Evolutionary conservation across 2,888 invertebrate genomes (phyloP).

Genomic region (Pyrocoelia pectoralis): DNA sequence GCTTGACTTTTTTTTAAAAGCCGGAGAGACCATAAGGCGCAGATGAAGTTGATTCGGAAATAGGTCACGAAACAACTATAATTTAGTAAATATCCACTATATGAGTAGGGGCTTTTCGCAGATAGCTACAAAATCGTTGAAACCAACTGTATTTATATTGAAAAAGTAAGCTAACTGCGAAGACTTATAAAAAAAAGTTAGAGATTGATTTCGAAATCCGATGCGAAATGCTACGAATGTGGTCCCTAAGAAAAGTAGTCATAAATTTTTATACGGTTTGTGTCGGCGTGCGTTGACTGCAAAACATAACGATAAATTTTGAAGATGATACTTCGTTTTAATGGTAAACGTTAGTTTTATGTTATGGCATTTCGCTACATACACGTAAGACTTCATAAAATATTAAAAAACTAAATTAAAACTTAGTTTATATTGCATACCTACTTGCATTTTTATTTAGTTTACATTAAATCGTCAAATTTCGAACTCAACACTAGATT

Average conservation of each 20-base stretch:
- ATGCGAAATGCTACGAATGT: constrained; percentile 38
- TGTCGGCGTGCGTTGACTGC: constrained; percentile 46
- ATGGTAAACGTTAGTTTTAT: constrained; percentile 32
- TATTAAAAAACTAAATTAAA: background rate
- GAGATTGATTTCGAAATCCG: constrained; percentile 39
- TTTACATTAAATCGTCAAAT: background rate
- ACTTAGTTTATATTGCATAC: too few relatives aligned
- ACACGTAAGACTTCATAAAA: background rate
- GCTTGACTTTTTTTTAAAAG: background rate
- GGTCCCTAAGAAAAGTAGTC: constrained; percentile 41
- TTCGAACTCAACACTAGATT: too few relatives aligned
- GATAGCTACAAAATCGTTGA: constrained; percentile 15
- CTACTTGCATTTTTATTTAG: background rate
- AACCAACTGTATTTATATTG: constrained; percentile 29
- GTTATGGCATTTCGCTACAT: constrained; percentile 12
- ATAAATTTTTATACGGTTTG: constrained; percentile 52
- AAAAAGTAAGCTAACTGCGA: constrained; percentile 28
- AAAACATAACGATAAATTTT: constrained; percentile 48
- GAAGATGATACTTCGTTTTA: constrained; percentile 38
- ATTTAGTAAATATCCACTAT: constrained; percentile 25
- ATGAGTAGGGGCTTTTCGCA: constrained; percentile 15
- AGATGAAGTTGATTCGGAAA: constrained; percentile 16
- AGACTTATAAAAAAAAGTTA: constrained; percentile 32
- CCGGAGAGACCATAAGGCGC: background rate
- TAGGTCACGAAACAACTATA: constrained; percentile 17